Base-by-base conservation (phyloP, 2,888 invertebrate genomes). In the Agelastica alni region DNA sequence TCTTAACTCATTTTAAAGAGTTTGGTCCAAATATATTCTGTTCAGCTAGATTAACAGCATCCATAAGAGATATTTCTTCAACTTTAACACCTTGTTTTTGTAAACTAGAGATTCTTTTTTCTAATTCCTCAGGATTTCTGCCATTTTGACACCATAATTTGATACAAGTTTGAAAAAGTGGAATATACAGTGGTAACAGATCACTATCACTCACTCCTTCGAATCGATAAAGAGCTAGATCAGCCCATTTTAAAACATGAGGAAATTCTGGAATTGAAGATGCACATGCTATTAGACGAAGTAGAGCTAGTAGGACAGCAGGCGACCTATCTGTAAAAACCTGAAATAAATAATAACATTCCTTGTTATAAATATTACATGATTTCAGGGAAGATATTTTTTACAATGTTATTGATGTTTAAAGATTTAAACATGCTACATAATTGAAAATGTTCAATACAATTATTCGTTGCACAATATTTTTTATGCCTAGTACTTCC, bases 151-250 rank as follows among this genome's bases (percentile, higher is more conserved):
- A 83, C 84, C 85, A 87, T 64, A 88, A 80, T 66, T 83, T 83
- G 34, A 84, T 81, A 65, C 87, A 87, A 3, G 85, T 80, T 64
- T 87, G 83, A 51, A 89, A 64, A 39, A 89, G 74, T 1, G 89
- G 89, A 64, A 86, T 78, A 68, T 89, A 89, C 28, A 88, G 79
- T 36, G 83, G 79, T 45, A 89, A 74, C 31, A 88, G 73, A 67
- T 89, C 88, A 9, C 83, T 83, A 71, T 89, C 89, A 67, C 86
- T 66, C 59, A 89, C 84, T 2, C 83, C 86, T 60, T 89, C 86
- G 63, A 85, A 89, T 44, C 89, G 80, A 65, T 82, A 81, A n/a
- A 89, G 72, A 0, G 88, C 87, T 3, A 88, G 75, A 55, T 84
- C 83, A 0, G 87, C 86, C 85, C 87, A 88, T 56, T 83, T 80